Percentiles rank a stretch among this genome's conserved stretches.
phyloP scores from a whole-genome alignment of 2,113 vertebrate species.

The Talpa occidentalis region DNA sequence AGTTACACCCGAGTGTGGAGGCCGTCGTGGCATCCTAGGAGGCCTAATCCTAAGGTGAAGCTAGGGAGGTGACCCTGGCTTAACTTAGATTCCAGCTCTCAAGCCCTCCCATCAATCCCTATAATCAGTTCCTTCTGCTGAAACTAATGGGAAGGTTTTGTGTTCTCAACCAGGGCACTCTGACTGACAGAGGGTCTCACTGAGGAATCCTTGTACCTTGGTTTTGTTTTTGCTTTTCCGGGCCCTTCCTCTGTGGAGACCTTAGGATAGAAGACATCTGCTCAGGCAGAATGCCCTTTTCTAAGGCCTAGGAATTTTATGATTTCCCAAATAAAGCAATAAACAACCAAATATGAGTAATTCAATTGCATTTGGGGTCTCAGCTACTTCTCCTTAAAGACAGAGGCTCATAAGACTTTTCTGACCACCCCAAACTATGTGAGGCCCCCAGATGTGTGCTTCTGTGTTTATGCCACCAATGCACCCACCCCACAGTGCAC shows the following conservation, averaged over 20 bases:
- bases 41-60: background rate
- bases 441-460: background rate
- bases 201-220: background rate
- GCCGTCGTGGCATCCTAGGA: background rate
- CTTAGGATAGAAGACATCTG: background rate
- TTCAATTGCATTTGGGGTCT: background rate
- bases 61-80: background rate
- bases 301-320: background rate
- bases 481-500: background rate
- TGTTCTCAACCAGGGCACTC: background rate
- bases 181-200: background rate
- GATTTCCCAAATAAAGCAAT: conserved; percentile 33
- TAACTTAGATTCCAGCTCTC: background rate
- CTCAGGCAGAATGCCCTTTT: background rate
- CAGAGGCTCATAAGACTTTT: background rate
- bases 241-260: background rate
- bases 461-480: background rate
- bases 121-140: background rate
- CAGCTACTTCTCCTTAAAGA: background rate
- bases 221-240: background rate
- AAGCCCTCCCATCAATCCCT: background rate
- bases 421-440: background rate
- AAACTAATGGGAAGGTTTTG: background rate
- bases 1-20: background rate
- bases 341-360: conserved; percentile 15